A percentile compares a stretch with the other conserved stretches of the same genome.
Evolutionary conservation across 2,113 vertebrate genomes (phyloP).

Genomic region (Anser cygnoides): DNA sequence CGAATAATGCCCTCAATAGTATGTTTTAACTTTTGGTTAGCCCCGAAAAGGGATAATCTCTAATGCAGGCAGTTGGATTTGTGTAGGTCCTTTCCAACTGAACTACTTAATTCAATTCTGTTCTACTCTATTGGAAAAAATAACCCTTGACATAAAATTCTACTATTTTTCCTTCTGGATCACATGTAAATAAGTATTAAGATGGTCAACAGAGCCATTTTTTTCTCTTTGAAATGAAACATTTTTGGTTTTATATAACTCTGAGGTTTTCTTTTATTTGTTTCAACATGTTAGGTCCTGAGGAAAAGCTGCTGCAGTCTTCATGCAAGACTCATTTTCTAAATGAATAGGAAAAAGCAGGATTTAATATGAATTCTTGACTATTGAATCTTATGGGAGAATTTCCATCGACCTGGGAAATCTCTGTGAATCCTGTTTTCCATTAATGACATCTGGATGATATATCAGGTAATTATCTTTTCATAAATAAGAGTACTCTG

Average conservation of each 20-base stretch:
- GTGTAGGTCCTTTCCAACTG: neutral
- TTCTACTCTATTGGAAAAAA: neutral
- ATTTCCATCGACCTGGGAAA: neutral
- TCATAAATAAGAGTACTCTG: neutral
- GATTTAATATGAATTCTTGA: neutral
- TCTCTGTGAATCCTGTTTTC: neutral
- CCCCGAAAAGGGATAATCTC: neutral
- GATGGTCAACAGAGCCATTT: neutral
- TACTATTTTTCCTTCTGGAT: neutral
- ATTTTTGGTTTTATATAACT: neutral
- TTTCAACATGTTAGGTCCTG: neutral
- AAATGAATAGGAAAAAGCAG: neutral
- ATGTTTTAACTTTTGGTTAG: neutral
- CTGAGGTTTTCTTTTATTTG: neutral
- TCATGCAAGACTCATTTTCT: neutral
- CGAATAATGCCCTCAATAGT: neutral
- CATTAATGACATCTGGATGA: neutral
- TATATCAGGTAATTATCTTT: neutral
- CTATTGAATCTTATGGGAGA: neutral
- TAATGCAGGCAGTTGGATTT: neutral
- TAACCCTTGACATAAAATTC: neutral
- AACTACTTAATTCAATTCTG: neutral
- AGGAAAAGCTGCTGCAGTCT: neutral
- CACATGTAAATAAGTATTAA: neutral
- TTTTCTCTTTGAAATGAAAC: neutral